Evolutionary conservation across 2,888 invertebrate genomes (phyloP).

Genomic region (Drosophila seclusa): DNA sequence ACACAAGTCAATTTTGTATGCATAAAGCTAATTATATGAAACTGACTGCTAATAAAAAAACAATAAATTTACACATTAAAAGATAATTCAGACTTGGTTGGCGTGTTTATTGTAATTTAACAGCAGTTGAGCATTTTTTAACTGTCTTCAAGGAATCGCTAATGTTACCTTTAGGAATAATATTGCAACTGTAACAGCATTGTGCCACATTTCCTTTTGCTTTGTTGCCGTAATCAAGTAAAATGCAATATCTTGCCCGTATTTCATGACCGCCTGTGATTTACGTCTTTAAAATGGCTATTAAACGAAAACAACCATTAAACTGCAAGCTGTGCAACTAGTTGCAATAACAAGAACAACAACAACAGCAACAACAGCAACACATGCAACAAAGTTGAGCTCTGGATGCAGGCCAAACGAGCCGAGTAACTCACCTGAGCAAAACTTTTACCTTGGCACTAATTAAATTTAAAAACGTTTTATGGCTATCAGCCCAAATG

Average conservation of each 20-base stretch:
- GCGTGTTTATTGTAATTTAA: constrained; percentile 1
- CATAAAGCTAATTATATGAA: not conserved
- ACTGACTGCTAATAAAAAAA: not conserved
- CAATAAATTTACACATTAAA: not conserved
- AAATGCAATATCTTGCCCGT: constrained; percentile 53
- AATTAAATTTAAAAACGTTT: constrained; percentile 69
- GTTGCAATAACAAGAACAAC: constrained; percentile 45
- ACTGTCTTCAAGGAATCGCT: not conserved
- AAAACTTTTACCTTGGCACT: constrained; percentile 40
- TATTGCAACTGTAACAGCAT: constrained; percentile 22
- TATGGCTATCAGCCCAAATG: constrained; percentile 27
- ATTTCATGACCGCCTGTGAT: constrained; percentile 55
- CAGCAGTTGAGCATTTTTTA: not conserved
- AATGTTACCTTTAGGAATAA: constrained; percentile 34
- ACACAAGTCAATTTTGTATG: not conserved
- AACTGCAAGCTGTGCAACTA: constrained; percentile 61
- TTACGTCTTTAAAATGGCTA: constrained; percentile 65
- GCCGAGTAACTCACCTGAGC: constrained; percentile 19
- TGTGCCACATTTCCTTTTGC: constrained; percentile 26
- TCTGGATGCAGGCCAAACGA: constrained; percentile 12
- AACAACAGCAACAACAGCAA: not conserved
- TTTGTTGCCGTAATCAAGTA: constrained; percentile 52
- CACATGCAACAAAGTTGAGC: constrained; percentile 48
- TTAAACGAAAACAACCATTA: constrained; percentile 46
- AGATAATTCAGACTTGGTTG: not conserved